phyloP scores from a whole-genome alignment of 2,113 vertebrate species.

The Eidolon helvum region DNA sequence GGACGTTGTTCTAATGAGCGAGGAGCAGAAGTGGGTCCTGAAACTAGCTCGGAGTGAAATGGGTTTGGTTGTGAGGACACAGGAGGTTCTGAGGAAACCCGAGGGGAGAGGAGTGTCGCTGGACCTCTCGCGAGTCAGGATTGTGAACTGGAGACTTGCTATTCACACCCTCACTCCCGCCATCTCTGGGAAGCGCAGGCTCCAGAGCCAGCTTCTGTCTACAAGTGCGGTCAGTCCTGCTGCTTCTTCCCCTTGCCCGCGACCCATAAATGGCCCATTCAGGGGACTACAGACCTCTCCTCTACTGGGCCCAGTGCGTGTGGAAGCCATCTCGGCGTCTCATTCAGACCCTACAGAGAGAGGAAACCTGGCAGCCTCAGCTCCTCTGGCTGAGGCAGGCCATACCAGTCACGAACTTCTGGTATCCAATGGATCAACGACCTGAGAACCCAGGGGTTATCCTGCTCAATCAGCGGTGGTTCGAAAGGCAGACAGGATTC shows the following conservation, averaged over 20 bases:
- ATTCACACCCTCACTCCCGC: fast-evolving
- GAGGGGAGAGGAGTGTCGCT: neutral
- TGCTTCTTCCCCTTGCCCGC: neutral
- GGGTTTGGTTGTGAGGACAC: neutral
- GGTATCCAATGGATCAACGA: neutral
- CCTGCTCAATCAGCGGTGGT: neutral
- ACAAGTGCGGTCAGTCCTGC: neutral
- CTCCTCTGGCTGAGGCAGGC: neutral
- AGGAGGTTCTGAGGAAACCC: neutral
- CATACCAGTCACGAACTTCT: neutral
- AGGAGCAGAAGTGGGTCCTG: neutral
- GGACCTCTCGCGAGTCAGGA: neutral
- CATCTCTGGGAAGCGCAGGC: neutral
- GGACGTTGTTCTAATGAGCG: neutral
- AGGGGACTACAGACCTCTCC: neutral
- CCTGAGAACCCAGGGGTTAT: neutral
- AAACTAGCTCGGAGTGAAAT: neutral
- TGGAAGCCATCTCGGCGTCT: neutral
- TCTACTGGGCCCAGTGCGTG: neutral
- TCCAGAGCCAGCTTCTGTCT: neutral
- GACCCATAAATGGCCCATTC: neutral
- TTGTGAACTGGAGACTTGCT: too few species aligned
- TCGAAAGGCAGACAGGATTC: neutral
- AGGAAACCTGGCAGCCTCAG: neutral
- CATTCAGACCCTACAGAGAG: neutral